Evolutionary conservation across 2,797 vertebrate species (phyloP).

Genomic region (Cephalopachus bancanus): DNA sequence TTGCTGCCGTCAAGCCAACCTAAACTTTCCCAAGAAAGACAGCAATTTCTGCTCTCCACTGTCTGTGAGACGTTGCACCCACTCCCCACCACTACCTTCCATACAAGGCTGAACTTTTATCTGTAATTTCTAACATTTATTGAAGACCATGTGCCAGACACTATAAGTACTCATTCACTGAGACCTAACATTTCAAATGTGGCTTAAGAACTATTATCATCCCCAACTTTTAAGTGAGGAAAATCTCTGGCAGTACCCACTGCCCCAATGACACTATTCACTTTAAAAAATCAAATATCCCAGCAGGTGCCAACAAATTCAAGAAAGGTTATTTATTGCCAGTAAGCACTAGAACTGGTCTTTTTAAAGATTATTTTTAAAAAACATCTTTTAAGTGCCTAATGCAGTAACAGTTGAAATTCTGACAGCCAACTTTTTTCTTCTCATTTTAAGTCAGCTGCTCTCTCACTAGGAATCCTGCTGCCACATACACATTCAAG

Average conservation of each 20-base stretch:
- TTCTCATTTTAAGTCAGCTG: not conserved
- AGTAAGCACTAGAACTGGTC: not conserved
- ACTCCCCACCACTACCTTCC: not conserved
- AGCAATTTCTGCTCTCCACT: not conserved
- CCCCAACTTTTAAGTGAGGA: not conserved
- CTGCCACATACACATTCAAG: not conserved
- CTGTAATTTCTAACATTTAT: not conserved
- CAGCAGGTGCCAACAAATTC: not conserved
- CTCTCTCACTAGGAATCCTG: not conserved
- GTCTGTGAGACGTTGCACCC: not conserved
- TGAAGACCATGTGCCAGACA: not conserved
- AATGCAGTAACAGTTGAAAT: not conserved
- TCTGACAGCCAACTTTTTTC: not conserved
- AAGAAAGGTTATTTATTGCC: not conserved
- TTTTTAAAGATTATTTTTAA: not conserved
- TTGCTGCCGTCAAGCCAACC: not conserved
- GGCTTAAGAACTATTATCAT: not conserved
- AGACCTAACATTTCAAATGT: not conserved
- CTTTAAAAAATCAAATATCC: not conserved
- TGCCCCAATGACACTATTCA: not conserved
- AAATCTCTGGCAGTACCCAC: not conserved
- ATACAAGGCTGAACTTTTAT: not conserved
- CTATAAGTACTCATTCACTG: not conserved
- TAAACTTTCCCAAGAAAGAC: not conserved
- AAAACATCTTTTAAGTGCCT: not conserved